A percentile compares a stretch with the other conserved stretches of the same genome.
Conservation (phyloP, 1,140 invertebrate genomes). For the Penaeus indicus region DNA sequence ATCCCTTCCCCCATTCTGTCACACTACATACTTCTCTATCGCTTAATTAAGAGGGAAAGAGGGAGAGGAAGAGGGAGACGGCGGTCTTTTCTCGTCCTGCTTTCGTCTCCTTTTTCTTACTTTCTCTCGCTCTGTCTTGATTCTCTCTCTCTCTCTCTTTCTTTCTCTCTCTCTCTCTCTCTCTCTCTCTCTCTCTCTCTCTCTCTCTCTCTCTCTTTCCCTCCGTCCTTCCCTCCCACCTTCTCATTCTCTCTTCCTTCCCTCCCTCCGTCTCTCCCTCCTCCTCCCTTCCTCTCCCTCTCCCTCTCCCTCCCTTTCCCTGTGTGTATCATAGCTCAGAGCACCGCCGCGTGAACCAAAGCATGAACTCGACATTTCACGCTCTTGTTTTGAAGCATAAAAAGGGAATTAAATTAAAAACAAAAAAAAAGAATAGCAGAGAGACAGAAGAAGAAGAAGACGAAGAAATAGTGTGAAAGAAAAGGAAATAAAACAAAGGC, state of each 20-base stretch:
- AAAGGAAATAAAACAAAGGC: background rate
- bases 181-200: background rate
- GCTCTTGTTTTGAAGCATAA: background rate
- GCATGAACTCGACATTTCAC: background rate
- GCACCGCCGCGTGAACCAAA: background rate
- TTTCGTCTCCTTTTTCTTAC: background rate
- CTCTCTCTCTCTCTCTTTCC: background rate
- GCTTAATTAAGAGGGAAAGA: too few species aligned
- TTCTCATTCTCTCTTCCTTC: too few species aligned
- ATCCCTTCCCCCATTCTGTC: background rate
- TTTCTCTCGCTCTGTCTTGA: background rate
- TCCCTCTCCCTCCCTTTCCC: background rate
- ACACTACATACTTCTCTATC: background rate
- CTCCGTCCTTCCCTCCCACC: background rate
- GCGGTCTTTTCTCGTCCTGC: too few species aligned
- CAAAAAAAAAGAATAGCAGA: conserved; percentile 17
- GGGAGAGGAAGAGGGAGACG: too few species aligned
- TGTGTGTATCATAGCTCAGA: background rate
- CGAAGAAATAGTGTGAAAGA: background rate
- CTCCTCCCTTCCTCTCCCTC: background rate
- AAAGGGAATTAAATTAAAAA: background rate
- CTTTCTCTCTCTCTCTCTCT: background rate
- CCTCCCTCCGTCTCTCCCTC: background rate
- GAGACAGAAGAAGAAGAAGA: conserved; percentile 10
- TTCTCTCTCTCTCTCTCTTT: background rate